A percentile compares a stretch with the other conserved stretches of the same genome.
Evolutionary conservation across 2,888 invertebrate species (phyloP).

Genomic region (Amaurobius ferox): DNA sequence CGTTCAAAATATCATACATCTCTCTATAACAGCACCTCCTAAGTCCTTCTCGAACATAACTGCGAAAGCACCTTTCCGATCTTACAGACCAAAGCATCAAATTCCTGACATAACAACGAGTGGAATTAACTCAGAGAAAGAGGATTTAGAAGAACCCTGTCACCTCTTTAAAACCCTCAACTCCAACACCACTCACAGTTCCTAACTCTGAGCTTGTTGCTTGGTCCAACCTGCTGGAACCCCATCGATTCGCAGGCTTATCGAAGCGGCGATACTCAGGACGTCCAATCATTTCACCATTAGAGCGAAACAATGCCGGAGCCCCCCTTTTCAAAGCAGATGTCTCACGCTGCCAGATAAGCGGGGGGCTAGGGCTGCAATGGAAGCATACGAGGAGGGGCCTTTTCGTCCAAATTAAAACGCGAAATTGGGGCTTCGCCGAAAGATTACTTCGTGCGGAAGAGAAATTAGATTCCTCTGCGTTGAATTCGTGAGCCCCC

Average conservation of each 20-base stretch:
- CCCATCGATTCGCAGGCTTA: conserved; percentile 40
- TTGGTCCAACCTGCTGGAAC: conserved; percentile 29
- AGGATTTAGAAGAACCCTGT: conserved; percentile 18
- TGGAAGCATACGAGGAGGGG: conserved; percentile 23
- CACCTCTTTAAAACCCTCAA: conserved; percentile 4
- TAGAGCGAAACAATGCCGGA: conserved; percentile 59
- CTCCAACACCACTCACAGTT: neutral
- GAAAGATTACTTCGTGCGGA: conserved; percentile 68
- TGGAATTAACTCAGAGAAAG: conserved; percentile 5
- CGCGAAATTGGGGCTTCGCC: conserved; percentile 62
- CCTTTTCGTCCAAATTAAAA: conserved; percentile 66
- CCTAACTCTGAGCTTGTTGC: conserved; percentile 42
- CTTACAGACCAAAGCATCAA: neutral
- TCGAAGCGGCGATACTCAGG: conserved; percentile 25
- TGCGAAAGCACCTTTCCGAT: no score
- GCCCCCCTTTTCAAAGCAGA: conserved; percentile 38
- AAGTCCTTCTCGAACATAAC: no score
- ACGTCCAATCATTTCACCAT: conserved; percentile 67
- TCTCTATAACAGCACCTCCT: no score
- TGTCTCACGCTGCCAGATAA: conserved; percentile 34
- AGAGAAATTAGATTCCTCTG: conserved; percentile 68
- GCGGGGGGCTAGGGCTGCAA: neutral
- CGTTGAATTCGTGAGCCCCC: conserved; percentile 49
- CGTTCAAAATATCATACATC: no score
- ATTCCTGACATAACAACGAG: conserved; percentile 9